phyloP scores from a whole-genome alignment of 2,797 vertebrate genomes.

The Aulostomus chinensis region DNA sequence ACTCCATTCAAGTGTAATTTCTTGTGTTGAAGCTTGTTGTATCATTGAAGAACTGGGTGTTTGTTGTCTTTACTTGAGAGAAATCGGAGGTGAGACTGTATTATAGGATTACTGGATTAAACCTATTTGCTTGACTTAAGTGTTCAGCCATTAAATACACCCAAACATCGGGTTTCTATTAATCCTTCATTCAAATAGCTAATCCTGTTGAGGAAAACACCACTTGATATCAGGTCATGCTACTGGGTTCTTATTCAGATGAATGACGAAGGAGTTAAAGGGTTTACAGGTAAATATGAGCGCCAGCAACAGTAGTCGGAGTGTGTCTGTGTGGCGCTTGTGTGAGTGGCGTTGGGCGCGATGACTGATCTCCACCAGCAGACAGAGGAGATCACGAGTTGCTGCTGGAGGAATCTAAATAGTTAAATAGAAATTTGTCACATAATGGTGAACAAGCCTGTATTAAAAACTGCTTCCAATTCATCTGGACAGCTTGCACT shows the following conservation, averaged over 20 bases:
- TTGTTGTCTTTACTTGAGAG: constrained; percentile 9
- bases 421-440: background rate
- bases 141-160: constrained; percentile 37
- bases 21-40: too few species aligned
- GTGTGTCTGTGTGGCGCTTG: too few species aligned
- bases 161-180: constrained; percentile 29
- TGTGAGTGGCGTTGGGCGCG: too few species aligned
- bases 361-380: too few species aligned
- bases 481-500: background rate
- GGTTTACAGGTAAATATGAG: too few species aligned
- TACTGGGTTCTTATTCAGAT: constrained; percentile 8
- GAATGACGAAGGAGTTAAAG: background rate
- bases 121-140: constrained; percentile 25
- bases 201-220: constrained; percentile 33
- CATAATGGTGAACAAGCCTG: constrained; percentile 9
- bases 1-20: too few species aligned
- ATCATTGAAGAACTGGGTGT: background rate
- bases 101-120: constrained; percentile 54
- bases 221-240: constrained; percentile 12
- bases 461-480: constrained; percentile 12
- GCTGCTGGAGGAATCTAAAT: too few species aligned
- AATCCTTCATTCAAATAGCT: constrained; percentile 49
- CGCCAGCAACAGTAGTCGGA: too few species aligned
- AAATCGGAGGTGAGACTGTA: constrained; percentile 18
- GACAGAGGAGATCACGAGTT: too few species aligned